A percentile compares a stretch with the other conserved stretches of the same genome.
Conservation (phyloP, 2,113 vertebrate genomes). For the Capreolus pygargus region DNA sequence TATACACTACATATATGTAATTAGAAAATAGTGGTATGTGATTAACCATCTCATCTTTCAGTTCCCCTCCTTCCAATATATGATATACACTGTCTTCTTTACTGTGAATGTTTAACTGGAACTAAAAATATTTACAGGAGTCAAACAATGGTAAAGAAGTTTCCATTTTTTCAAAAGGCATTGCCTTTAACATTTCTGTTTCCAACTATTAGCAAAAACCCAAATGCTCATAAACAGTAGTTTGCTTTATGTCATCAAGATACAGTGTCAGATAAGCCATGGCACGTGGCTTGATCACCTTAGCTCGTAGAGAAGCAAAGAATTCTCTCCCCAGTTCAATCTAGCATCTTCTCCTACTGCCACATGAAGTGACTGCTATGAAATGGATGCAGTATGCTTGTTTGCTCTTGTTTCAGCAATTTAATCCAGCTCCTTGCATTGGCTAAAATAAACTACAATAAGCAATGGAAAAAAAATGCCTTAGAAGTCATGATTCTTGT, state of each 20-base stretch:
- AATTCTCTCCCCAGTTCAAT: background rate
- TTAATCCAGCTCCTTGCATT: background rate
- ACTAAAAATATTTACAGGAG: background rate
- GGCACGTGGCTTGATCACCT: rapidly evolving
- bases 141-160: background rate
- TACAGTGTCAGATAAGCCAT: background rate
- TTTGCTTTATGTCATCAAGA: background rate
- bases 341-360: background rate
- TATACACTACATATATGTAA: background rate
- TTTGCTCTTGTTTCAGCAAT: background rate
- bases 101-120: background rate
- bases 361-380: background rate
- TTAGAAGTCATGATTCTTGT: background rate
- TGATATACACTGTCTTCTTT: background rate
- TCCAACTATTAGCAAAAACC: background rate
- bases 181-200: background rate
- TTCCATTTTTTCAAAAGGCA: background rate
- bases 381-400: background rate
- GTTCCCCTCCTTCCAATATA: background rate
- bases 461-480: background rate
- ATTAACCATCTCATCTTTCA: background rate
- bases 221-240: background rate
- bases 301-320: background rate
- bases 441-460: slow-evolving; percentile 5
- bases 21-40: background rate